Conservation (phyloP, 2,113 vertebrate genomes). For the Pampusana beccarii region DNA sequence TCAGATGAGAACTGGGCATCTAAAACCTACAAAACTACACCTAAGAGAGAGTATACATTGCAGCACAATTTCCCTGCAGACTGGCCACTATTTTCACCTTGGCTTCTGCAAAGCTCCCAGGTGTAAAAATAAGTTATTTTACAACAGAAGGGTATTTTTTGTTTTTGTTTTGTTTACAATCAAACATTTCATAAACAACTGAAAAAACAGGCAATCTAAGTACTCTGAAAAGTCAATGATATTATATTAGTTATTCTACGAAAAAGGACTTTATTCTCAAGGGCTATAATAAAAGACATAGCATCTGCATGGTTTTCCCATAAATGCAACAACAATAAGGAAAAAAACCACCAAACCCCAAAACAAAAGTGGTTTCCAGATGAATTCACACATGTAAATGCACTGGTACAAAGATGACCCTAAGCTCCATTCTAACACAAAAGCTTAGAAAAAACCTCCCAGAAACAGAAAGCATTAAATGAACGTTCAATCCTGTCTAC, state of each 20-base stretch:
- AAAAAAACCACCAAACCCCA: background rate
- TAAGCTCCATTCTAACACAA: background rate
- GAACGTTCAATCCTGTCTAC: background rate
- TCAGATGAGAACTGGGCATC: background rate
- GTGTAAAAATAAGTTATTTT: background rate
- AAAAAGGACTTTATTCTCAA: background rate
- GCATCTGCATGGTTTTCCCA: background rate
- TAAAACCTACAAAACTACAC: background rate
- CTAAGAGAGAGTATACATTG: background rate
- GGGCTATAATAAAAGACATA: background rate
- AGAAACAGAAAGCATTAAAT: background rate
- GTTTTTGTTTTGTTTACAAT: background rate
- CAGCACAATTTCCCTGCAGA: background rate
- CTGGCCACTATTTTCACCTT: background rate
- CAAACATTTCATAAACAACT: background rate
- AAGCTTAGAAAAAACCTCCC: background rate
- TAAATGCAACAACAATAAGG: background rate
- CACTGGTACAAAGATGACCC: background rate
- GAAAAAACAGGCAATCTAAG: background rate
- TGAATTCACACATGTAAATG: background rate
- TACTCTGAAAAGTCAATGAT: background rate
- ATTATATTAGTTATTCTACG: background rate
- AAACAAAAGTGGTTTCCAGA: background rate
- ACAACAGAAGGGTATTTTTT: background rate
- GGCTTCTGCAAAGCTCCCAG: background rate